These are phyloP conservation scores for Campoletis sonorensis DNA, from an alignment of 1,140 invertebrate species.

Conservation along the genomic window DNA sequence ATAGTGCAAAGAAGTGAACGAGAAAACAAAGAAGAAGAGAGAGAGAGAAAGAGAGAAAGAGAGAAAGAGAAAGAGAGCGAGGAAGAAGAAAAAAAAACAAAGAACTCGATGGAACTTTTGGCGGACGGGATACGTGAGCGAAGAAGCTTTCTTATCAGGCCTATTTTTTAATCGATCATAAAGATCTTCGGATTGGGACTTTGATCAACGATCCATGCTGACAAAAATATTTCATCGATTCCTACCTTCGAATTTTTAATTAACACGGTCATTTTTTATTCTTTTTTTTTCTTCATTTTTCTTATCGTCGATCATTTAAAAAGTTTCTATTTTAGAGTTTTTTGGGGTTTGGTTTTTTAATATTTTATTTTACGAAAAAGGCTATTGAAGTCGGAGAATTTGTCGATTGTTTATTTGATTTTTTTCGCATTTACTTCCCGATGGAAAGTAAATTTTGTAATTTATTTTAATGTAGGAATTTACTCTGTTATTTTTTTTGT, in stretches of 20 bases:
- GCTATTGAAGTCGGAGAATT: no score
- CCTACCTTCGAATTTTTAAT: neutral
- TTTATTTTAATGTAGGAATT: no score
- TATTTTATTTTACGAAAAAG: no score
- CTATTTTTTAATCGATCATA: neutral
- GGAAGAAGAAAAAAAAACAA: neutral
- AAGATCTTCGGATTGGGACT: neutral
- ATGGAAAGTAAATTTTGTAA: no score
- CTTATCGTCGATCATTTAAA: neutral
- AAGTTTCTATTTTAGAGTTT: no score
- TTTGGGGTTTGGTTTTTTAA: no score
- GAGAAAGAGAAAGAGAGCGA: neutral
- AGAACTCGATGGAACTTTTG: neutral
- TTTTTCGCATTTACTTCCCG: no score
- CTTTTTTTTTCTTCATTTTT: no score
- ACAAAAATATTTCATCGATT: neutral
- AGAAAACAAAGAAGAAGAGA: neutral
- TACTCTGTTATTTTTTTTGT: no score
- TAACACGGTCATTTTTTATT: neutral
- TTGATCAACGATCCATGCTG: neutral
- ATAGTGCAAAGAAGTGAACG: neutral
- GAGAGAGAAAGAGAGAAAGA: neutral
- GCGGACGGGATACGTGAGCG: conserved; percentile 5
- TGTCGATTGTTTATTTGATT: no score
- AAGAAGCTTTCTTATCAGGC: conserved; percentile 1